phyloP scores from a whole-genome alignment of 2,113 vertebrate species.

The Labeo rohita region DNA sequence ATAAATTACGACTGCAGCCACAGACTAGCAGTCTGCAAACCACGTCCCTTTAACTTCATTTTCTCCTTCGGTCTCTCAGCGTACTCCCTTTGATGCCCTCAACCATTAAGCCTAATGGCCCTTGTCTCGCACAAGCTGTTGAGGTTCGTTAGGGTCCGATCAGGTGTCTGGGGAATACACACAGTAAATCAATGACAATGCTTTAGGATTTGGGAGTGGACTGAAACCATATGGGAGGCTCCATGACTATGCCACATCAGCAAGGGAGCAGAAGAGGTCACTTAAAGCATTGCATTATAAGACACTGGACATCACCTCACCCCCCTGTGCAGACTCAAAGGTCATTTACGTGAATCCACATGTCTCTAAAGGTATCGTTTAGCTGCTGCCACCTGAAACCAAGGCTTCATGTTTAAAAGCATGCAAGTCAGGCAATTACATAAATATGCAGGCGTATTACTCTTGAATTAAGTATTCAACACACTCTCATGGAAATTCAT shows the following conservation, averaged over 20 bases:
- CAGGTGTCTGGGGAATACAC: conserved; percentile 55
- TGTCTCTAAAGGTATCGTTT: neutral
- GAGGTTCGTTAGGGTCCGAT: conserved; percentile 55
- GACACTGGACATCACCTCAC: neutral
- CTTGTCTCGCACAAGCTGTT: conserved; percentile 55
- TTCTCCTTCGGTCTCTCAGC: conserved; percentile 50
- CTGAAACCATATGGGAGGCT: conserved; percentile 48
- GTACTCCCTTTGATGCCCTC: conserved; percentile 56
- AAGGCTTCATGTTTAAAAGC: neutral
- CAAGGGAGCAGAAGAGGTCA: conserved; percentile 15
- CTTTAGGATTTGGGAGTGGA: conserved; percentile 37
- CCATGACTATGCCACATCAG: conserved; percentile 20
- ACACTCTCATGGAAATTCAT: neutral
- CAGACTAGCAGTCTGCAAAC: conserved; percentile 58
- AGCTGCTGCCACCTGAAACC: neutral
- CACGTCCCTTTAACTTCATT: conserved; percentile 56
- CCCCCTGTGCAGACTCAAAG: neutral
- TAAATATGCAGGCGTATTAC: neutral
- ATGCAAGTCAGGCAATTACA: neutral
- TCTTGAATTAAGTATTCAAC: neutral
- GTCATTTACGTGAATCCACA: neutral
- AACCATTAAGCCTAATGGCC: conserved; percentile 62
- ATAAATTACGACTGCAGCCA: conserved; percentile 49
- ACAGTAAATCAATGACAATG: conserved; percentile 57
- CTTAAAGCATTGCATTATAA: neutral